These are phyloP conservation scores for Sycophila sp. DNA, from an alignment of 1,140 invertebrate species.

Conservation along the genomic window DNA sequence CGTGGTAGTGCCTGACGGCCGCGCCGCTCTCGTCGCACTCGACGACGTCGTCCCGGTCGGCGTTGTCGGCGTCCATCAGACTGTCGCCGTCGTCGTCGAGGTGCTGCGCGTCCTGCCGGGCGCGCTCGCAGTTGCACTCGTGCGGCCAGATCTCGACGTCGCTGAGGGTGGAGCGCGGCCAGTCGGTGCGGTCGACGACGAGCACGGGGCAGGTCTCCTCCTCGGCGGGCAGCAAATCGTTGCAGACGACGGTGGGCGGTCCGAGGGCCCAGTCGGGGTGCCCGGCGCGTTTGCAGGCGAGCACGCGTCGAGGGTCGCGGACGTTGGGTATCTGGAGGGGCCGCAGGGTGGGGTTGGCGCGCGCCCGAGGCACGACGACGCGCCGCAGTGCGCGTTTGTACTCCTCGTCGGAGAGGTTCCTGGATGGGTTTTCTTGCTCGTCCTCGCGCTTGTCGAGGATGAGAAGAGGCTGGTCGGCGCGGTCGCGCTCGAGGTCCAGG, in stretches of 20 bases:
- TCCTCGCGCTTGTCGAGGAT: not conserved
- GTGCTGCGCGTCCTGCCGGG: not conserved
- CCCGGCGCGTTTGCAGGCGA: not conserved
- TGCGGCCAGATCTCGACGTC: not conserved
- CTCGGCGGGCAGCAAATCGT: not conserved
- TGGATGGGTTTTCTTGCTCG: too few relatives aligned
- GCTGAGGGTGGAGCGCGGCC: not conserved
- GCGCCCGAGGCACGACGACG: not conserved
- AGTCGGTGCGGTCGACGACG: constrained; percentile 2
- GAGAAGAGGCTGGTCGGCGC: not conserved
- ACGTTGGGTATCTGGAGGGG: not conserved
- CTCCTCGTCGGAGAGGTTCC: too few relatives aligned
- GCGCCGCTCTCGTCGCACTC: not conserved
- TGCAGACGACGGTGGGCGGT: not conserved
- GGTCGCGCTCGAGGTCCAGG: not conserved
- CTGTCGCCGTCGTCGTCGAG: not conserved
- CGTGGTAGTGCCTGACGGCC: not conserved
- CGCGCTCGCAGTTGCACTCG: not conserved
- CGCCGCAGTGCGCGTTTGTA: not conserved
- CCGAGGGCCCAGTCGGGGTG: not conserved
- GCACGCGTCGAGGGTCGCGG: constrained; percentile 5
- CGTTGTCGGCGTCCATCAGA: not conserved
- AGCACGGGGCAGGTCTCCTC: constrained; percentile 8
- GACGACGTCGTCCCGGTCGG: not conserved
- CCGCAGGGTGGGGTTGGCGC: rapidly evolving